Evolutionary conservation across 2,113 vertebrate species (phyloP), one percentile per base, ranked within the genome.

Genomic region (Otolemur garnettii): DNA sequence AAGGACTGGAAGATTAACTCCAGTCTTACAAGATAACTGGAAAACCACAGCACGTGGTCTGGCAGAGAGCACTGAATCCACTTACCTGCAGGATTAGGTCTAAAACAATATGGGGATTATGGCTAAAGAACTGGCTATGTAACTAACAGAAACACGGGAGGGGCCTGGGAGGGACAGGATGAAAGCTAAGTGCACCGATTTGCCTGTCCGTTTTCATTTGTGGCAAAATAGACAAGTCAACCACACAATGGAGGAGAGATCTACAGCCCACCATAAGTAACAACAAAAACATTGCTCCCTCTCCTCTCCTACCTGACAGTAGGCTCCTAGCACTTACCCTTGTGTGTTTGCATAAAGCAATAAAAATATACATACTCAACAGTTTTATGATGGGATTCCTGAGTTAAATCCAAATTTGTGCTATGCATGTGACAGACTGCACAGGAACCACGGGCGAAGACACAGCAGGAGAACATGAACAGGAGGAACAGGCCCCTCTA

Each of bases 1-100:
- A 95, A 96, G 95, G 78, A 94, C 93, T 83, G 28, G 91, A 68
- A 93, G 93, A 97, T 96, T 94, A 96, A 94, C 57, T 85, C 38
- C 24, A 60, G 74, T 42, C 90, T 91, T 30, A 0, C 26, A 71
- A 77, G 91, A 94, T 72, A 88, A 91, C 83, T 59, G 24, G 59
- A 75, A 87, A 89, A 91, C 90, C 35, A 30, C 0, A 87, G 93
- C 45, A 86, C 94, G 93, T 64, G 62, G 86, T 38, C 83, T 96
- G 96, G 94, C 95, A 97, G 69, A 78, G 50, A n/a, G 53, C 75
- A 83, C 21, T 6, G 60, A 84, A 89, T 85, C 53, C 81, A 85
- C 93, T 88, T 74, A 96, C 93, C 81, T 82, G 69, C 4, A 57
- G 96, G 97, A 97, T 96, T 96, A 97, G 62, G 66, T 53, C 79